Base-by-base conservation (phyloP, 2,113 vertebrate species). In the Acanthochromis polyacanthus region DNA sequence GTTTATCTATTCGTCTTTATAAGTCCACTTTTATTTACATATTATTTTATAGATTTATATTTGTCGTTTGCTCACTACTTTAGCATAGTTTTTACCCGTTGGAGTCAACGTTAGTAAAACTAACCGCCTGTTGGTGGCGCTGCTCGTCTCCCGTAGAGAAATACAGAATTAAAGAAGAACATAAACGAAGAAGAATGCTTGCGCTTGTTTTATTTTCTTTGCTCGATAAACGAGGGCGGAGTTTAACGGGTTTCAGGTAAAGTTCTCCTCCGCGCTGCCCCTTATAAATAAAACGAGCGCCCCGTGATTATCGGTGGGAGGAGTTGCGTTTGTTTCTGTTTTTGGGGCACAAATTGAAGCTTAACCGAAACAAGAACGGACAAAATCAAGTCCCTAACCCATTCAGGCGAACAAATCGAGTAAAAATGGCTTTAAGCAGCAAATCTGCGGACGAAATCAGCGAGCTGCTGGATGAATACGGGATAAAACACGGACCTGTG, bases 401-500 rank as follows among this genome's bases (percentile, higher is more conserved):
- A 57, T 1, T 1, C 1, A n/a, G 48, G 5, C 17, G 25, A 25
- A 2, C 15, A 48, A 30, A 10, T 32, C 14, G 3, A 70, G 14
- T 1, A 0, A 10, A 12, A 40, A 91, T 91, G 89, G 43, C 75
- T 19, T 62, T 95, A 4, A 82, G 83, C 16, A 72, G 22, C 4
- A 93, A 75, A 50, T 89, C 90, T 2, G 63, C 75, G 45, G 62
- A 92, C 55, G 92, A 94, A 46, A 86, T 95, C 7, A 53, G 83
- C 51, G 68, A 75, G 0, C 64, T 95, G 60, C 81, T 95, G 43
- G 92, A 95, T 22, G 87, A 92, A 4, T 94, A 92, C 20, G 92
- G 92, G 56, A 94, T 95, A 19, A 94, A 93, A 28, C 94, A 95
- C 17, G 94, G 94, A 4, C 94, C 94, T 8, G 86, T 95, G 32